These are phyloP conservation scores for Anableps anableps DNA, from an alignment of 2,797 vertebrate species.

Conservation along the genomic window DNA sequence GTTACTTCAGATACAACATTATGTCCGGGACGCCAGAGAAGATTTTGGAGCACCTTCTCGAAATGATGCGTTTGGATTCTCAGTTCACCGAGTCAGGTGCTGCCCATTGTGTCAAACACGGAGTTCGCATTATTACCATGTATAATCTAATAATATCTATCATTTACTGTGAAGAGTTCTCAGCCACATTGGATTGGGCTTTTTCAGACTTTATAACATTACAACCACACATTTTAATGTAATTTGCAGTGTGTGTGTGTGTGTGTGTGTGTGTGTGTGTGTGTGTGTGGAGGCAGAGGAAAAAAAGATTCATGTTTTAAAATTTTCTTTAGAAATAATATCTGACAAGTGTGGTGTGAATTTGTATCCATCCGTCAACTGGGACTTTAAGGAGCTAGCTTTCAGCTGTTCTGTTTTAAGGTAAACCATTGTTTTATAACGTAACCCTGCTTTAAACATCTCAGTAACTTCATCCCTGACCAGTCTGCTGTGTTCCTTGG, in stretches of 20 bases:
- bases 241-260: neutral
- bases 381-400: too few species aligned
- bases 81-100: slow-evolving; percentile 89
- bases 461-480: too few species aligned
- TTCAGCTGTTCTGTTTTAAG: neutral
- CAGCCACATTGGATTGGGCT: neutral
- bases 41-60: slow-evolving; percentile 98
- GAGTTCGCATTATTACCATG: slow-evolving; percentile 18
- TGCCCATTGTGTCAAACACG: slow-evolving; percentile 17
- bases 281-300: too few species aligned
- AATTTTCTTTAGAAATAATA: neutral
- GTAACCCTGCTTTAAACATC: too few species aligned
- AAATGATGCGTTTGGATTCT: slow-evolving; percentile 95
- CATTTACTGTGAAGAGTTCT: slow-evolving; percentile 37
- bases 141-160: slow-evolving; percentile 26
- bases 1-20: slow-evolving; percentile 91
- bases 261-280: too few species aligned
- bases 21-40: slow-evolving; percentile 99
- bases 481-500: too few species aligned
- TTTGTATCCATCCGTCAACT: too few species aligned
- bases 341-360: too few species aligned
- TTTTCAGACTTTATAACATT: neutral
- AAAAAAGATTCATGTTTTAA: neutral
- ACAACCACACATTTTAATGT: neutral
- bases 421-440: neutral